Conservation (phyloP, 37 sponge, comb jelly and placozoan species). For the Axinella damicornis region DNA sequence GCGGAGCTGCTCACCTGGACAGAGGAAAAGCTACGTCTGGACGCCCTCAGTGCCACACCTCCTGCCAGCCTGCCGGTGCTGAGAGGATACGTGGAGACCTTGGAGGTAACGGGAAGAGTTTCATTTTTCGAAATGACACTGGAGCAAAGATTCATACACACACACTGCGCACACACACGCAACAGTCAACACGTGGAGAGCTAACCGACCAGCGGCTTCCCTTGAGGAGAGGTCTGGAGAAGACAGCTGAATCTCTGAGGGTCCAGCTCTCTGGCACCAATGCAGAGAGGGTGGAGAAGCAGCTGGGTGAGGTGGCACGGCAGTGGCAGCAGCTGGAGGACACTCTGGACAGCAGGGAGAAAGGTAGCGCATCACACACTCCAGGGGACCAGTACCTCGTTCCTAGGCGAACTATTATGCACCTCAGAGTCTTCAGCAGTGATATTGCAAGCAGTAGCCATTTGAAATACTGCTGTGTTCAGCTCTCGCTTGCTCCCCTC, state of each 20-base stretch:
- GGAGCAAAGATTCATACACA: neutral
- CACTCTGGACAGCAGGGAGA: neutral
- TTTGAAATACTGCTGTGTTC: too few species aligned
- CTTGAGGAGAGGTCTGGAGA: neutral
- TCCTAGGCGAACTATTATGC: too few species aligned
- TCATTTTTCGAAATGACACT: neutral
- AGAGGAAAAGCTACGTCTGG: conserved; percentile 12
- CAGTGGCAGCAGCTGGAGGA: conserved; percentile 28
- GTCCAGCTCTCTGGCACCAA: conserved; percentile 19
- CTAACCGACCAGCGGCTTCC: neutral
- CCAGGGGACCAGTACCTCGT: too few species aligned
- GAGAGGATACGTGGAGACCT: neutral
- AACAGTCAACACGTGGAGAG: neutral
- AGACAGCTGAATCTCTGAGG: neutral
- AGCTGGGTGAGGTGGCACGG: conserved; percentile 10
- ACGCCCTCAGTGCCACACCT: conserved; percentile 5
- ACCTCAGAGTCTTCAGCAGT: neutral
- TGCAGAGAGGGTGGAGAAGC: conserved; percentile 3
- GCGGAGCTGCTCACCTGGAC: conserved; percentile 32
- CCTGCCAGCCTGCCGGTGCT: conserved; percentile 30
- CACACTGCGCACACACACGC: neutral
- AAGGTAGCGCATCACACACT: too few species aligned
- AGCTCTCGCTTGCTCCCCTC: too few species aligned
- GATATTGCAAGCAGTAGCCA: too few species aligned
- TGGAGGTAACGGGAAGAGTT: conserved; percentile 11